A percentile compares a stretch with the other conserved stretches of the same genome.
Conservation (phyloP, 1,140 invertebrate genomes). For the Meloidogyne chitwoodi region DNA sequence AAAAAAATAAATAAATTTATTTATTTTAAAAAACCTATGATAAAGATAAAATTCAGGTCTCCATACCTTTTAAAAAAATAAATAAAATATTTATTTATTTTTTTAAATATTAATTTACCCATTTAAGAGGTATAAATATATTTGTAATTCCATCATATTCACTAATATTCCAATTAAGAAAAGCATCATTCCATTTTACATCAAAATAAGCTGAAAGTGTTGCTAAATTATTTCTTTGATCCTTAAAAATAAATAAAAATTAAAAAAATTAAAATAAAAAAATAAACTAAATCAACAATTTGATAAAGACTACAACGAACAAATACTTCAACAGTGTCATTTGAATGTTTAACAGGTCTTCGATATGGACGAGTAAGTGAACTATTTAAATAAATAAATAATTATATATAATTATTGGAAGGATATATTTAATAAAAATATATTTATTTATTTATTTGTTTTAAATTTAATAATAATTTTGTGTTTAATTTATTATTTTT, state of each 20-base stretch:
- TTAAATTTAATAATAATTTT: too few species aligned
- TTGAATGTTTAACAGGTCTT: constrained; percentile 25
- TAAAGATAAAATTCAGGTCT: constrained; percentile 58
- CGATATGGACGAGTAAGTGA: constrained; percentile 18
- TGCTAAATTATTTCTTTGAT: constrained; percentile 58
- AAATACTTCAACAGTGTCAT: constrained; percentile 46
- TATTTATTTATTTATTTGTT: too few species aligned
- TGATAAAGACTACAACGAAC: constrained; percentile 55
- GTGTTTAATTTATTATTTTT: not conserved
- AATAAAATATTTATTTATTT: not conserved
- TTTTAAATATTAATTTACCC: constrained; percentile 11
- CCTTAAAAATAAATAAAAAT: constrained; percentile 22
- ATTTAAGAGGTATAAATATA: constrained; percentile 53
- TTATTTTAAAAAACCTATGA: constrained; percentile 26
- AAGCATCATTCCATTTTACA: constrained; percentile 54
- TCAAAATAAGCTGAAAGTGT: constrained; percentile 59
- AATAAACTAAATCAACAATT: constrained; percentile 54
- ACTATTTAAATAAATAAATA: not conserved
- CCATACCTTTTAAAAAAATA: constrained; percentile 34
- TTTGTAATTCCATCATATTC: constrained; percentile 49
- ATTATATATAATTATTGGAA: too few species aligned
- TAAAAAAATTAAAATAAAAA: not conserved
- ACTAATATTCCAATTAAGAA: constrained; percentile 50
- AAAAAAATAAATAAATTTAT: not conserved
- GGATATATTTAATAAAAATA: not conserved